A percentile compares a stretch with the other conserved stretches of the same genome.
Evolutionary conservation across 2,797 vertebrate genomes (phyloP).

Genomic region (Champsocephalus esox): DNA sequence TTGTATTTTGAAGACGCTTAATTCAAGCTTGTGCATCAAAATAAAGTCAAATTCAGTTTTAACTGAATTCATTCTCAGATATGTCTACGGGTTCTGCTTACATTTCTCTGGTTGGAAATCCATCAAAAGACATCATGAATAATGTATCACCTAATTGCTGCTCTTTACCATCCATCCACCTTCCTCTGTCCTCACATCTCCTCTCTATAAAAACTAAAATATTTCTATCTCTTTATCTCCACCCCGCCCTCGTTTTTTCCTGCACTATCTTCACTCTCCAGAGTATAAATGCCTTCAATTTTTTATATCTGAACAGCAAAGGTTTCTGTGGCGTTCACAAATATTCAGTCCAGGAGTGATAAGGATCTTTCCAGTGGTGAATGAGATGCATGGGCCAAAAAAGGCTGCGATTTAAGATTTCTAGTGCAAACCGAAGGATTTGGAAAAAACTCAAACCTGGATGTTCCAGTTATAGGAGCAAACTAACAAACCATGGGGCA

Average conservation of each 20-base stretch:
- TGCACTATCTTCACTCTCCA: slow-evolving; percentile 63
- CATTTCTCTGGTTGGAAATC: slow-evolving; percentile 70
- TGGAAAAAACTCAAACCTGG: slow-evolving; percentile 53
- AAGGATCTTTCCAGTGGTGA: slow-evolving; percentile 76
- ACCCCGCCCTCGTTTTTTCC: slow-evolving; percentile 34
- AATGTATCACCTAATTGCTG: slow-evolving; percentile 84
- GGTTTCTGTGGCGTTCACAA: slow-evolving; percentile 59
- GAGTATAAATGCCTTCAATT: slow-evolving; percentile 81
- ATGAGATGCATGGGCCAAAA: slow-evolving; percentile 53
- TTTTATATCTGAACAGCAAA: slow-evolving; percentile 74
- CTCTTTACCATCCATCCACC: slow-evolving; percentile 77
- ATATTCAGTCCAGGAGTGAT: slow-evolving; percentile 71
- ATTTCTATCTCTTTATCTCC: slow-evolving; percentile 59
- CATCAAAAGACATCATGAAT: slow-evolving; percentile 76
- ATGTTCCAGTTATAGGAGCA: slow-evolving; percentile 78
- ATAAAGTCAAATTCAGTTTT: slow-evolving; percentile 49
- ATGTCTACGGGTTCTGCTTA: slow-evolving; percentile 54
- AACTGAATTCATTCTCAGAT: slow-evolving; percentile 48
- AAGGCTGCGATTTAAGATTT: slow-evolving; percentile 51
- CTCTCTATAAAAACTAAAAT: slow-evolving; percentile 72
- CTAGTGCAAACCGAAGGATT: slow-evolving; percentile 78
- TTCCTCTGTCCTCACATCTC: slow-evolving; percentile 56
- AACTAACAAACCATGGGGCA: slow-evolving; percentile 69
- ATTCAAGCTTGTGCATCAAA: slow-evolving; percentile 60
- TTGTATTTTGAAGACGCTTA: slow-evolving; percentile 40